Percentiles rank a stretch among this genome's conserved stretches.
Conservation (phyloP, 2,113 vertebrate species). For the Emydura subglobosa region DNA sequence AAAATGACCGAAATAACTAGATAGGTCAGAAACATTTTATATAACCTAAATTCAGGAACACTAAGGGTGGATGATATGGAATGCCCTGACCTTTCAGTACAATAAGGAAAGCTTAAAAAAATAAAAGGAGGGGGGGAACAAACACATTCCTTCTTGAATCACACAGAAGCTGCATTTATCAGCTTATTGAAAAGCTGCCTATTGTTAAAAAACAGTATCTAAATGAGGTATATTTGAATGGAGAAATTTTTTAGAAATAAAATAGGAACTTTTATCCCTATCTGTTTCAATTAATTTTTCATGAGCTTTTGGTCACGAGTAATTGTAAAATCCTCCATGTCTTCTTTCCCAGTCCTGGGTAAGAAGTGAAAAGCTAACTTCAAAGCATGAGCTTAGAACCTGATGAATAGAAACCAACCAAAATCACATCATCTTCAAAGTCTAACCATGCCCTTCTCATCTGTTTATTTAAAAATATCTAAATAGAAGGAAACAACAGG, state of each 20-base stretch:
- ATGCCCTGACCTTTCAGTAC: slow-evolving; percentile 4
- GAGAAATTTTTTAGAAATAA: slow-evolving; percentile 64
- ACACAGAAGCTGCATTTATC: slow-evolving; percentile 57
- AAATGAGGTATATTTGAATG: slow-evolving; percentile 73
- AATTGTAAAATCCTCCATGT: slow-evolving; percentile 75
- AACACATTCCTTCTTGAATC: slow-evolving; percentile 38
- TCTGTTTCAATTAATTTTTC: slow-evolving; percentile 78
- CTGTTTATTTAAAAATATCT: slow-evolving; percentile 78
- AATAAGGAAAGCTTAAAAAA: slow-evolving; percentile 24
- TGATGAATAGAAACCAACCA: slow-evolving; percentile 73
- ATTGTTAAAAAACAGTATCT: slow-evolving; percentile 72
- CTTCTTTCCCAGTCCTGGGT: slow-evolving; percentile 58
- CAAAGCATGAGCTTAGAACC: slow-evolving; percentile 78
- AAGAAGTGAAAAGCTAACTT: slow-evolving; percentile 76
- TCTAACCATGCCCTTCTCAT: slow-evolving; percentile 50
- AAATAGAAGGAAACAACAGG: slow-evolving; percentile 67
- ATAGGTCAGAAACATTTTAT: slow-evolving; percentile 18
- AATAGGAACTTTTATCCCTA: slow-evolving; percentile 75
- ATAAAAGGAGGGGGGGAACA: neutral
- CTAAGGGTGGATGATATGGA: neutral
- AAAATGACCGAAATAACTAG: slow-evolving; percentile 10
- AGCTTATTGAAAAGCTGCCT: slow-evolving; percentile 71
- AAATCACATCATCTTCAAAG: slow-evolving; percentile 78
- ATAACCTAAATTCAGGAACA: neutral
- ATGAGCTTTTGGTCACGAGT: slow-evolving; percentile 77